A percentile compares a stretch with the other conserved stretches of the same genome.
These are phyloP conservation scores for Paramormyrops kingsleyae DNA, from an alignment of 2,113 vertebrate species.

Conservation along the genomic window DNA sequence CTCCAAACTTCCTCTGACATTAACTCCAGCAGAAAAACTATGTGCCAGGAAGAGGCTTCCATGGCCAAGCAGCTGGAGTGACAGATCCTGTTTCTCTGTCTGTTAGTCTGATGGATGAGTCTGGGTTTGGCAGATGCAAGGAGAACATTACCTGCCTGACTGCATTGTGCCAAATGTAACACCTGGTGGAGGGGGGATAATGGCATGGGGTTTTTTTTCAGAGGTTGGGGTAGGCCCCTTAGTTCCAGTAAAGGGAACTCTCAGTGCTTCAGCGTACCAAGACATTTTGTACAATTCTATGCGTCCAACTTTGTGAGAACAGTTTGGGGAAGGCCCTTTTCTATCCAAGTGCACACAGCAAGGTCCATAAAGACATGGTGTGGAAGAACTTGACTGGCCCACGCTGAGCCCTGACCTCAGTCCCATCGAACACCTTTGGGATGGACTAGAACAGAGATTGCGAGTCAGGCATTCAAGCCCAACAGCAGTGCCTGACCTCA, in stretches of 20 bases:
- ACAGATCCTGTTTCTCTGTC: no score
- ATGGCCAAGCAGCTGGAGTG: no score
- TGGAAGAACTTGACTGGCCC: background rate
- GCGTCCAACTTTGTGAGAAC: no score
- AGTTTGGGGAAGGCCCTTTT: no score
- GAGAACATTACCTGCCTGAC: background rate
- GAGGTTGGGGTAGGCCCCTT: no score
- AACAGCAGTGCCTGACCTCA: background rate
- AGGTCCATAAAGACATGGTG: background rate
- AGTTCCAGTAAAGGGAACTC: no score
- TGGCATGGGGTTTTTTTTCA: background rate
- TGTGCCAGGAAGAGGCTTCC: no score
- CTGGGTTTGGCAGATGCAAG: background rate
- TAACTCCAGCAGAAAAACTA: no score
- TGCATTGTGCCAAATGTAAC: background rate
- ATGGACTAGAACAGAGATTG: background rate
- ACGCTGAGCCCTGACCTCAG: background rate
- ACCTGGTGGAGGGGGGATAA: background rate
- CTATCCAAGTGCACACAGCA: no score
- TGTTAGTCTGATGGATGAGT: background rate
- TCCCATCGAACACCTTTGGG: background rate
- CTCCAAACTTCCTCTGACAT: no score
- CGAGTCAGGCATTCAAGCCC: background rate
- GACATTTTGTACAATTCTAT: no score
- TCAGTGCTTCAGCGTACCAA: no score